Evolutionary conservation across 2,888 invertebrate species (phyloP).

Genomic region (Mongoloraphidia duomilia): DNA sequence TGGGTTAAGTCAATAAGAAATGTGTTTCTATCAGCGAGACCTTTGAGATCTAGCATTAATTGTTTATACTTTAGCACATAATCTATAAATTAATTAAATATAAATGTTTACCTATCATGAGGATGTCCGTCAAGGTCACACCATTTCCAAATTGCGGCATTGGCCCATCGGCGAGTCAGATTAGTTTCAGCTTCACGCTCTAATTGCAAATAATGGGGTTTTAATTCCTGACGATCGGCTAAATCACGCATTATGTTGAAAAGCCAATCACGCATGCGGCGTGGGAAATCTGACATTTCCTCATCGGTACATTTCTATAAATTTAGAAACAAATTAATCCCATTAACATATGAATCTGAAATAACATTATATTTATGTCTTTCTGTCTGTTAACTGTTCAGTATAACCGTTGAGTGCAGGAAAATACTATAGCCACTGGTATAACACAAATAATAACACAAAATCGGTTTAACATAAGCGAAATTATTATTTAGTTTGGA

Average conservation of each 20-base stretch:
- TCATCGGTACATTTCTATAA: slow-evolving; percentile 60
- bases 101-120: slow-evolving; percentile 51
- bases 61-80: no score
- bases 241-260: slow-evolving; percentile 94
- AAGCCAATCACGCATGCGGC: slow-evolving; percentile 96
- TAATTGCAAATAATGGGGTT: slow-evolving; percentile 70
- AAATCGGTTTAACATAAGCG: no score
- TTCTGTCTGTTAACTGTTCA: not conserved
- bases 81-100: no score
- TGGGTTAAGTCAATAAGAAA: no score
- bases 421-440: no score
- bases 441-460: no score
- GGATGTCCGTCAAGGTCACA: slow-evolving; percentile 92
- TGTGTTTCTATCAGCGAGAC: no score
- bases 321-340: not conserved
- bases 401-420: no score
- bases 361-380: slow-evolving; percentile 3
- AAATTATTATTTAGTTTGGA: no score
- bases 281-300: slow-evolving; percentile 88
- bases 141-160: slow-evolving; percentile 97
- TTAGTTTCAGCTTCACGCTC: slow-evolving; percentile 81
- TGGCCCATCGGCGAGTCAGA: slow-evolving; percentile 70
- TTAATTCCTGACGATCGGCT: slow-evolving; percentile 74
- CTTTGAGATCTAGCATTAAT: no score
- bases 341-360: not conserved